Base-by-base conservation (phyloP, 1,140 invertebrate species). In the Mamestra configurata region DNA sequence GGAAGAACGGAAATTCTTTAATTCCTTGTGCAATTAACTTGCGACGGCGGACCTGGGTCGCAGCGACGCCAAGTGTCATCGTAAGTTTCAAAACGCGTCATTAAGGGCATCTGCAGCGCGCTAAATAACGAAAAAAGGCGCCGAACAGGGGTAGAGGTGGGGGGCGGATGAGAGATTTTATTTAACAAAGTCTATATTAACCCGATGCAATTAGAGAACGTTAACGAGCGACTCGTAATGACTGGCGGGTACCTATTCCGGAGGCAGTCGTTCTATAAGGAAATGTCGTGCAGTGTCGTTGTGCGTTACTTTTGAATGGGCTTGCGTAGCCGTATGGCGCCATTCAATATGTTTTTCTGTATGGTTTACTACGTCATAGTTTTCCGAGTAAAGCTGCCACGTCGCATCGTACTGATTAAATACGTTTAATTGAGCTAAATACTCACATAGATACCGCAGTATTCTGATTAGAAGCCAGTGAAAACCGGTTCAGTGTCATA, bases 151-250 rank as follows among this genome's bases (percentile, higher is more conserved):
- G 57, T 24, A 46, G 66, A 27, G 37, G 51, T 80, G 64, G 61
- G 80, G 80, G 77, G 79, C 61, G 86, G 90, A 90, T 89, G 88
- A 91, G 91, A 93, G 93, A 94, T 94, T 94, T 94, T 94, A 94
- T 94, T 94, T 94, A 94, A 94, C 93, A 94, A 94, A 94, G 93
- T 94, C 92, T 94, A 93, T 94, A 94, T 94, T 94, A 94, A 94
- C 92, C 92, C 92, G 91, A 93, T 92, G 93, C 93, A 94, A 94
- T 94, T 94, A 94, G 90, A 91, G 93, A 93, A 82, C 88, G 92
- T 93, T 94, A 94, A 94, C 93, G 93, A 94, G 92, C 91, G 89
- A 88, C 84, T 55, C 81, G 92, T 94, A 94, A 94, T 94, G 93
- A 94, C 89, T 89, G 83, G 84, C 73, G 86, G 89, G 86, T 55